phyloP scores from a whole-genome alignment of 1,140 invertebrate species.

The Lepidurus packardi region DNA sequence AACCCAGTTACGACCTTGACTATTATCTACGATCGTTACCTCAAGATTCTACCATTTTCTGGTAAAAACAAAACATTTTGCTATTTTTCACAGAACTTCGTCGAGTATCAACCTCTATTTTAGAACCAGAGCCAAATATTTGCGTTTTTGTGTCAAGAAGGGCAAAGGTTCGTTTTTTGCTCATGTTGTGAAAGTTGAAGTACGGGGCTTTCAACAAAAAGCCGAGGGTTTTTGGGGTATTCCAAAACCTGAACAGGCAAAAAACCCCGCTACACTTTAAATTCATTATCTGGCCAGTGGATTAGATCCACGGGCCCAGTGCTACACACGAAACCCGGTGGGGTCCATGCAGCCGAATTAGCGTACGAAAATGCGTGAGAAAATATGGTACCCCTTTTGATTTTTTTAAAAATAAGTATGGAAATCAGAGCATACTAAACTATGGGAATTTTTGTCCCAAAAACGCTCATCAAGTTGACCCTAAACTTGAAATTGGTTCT shows the following conservation, averaged over 20 bases:
- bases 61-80: not conserved
- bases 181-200: not conserved
- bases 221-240: not conserved
- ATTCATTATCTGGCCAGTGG: not conserved
- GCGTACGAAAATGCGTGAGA: not conserved
- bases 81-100: not conserved
- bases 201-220: not conserved
- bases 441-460: not conserved
- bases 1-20: too few relatives aligned
- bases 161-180: not conserved
- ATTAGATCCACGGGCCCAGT: not conserved
- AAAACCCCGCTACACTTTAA: not conserved
- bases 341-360: not conserved
- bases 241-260: not conserved
- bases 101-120: too few relatives aligned
- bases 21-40: too few relatives aligned
- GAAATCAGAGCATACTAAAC: not conserved
- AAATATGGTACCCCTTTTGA: not conserved
- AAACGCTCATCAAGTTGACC: constrained; percentile 13
- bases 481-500: constrained; percentile 8
- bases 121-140: too few relatives aligned
- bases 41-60: not conserved
- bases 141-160: not conserved
- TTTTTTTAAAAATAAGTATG: not conserved
- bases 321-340: not conserved